phyloP scores from a whole-genome alignment of 2,797 vertebrate genomes.

The Myotis daubentonii region DNA sequence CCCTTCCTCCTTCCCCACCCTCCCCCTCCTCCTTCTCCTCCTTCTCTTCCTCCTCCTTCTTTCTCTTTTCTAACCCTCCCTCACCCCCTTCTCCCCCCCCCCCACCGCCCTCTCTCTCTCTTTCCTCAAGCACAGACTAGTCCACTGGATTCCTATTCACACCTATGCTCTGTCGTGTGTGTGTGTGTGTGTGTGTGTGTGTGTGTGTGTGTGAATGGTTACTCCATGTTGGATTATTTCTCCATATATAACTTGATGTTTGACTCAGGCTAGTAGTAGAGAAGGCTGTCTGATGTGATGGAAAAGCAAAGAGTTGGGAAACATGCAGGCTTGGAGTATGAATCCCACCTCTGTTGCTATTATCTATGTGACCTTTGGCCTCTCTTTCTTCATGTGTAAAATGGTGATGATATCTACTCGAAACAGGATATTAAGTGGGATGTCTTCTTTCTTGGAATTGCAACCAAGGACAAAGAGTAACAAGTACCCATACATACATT shows the following conservation, averaged over 20 bases:
- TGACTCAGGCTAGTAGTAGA: neutral
- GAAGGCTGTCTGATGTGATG: neutral
- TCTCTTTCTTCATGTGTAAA: neutral
- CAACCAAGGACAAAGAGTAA: neutral
- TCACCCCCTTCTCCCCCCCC: rapidly evolving
- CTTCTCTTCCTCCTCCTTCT: too few relatives aligned
- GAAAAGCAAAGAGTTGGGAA: neutral
- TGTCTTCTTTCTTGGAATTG: neutral
- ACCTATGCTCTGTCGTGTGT: neutral
- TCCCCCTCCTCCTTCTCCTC: rapidly evolving
- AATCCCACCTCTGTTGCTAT: neutral
- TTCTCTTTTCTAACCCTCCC: too few relatives aligned
- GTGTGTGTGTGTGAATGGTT: neutral
- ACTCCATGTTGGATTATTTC: neutral
- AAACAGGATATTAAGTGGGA: neutral
- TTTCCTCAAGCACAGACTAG: neutral
- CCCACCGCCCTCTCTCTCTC: neutral
- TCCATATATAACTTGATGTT: neutral
- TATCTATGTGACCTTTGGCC: neutral
- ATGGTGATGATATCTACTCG: neutral
- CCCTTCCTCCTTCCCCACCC: neutral
- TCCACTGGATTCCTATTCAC: neutral
- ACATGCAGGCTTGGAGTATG: too few relatives aligned
- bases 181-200: rapidly evolving
- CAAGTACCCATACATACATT: neutral